Evolutionary conservation across 92 coral and sea anemone genomes (phyloP), one percentile per base, ranked within the genome.

Genomic region (Phenganax subtilis): DNA sequence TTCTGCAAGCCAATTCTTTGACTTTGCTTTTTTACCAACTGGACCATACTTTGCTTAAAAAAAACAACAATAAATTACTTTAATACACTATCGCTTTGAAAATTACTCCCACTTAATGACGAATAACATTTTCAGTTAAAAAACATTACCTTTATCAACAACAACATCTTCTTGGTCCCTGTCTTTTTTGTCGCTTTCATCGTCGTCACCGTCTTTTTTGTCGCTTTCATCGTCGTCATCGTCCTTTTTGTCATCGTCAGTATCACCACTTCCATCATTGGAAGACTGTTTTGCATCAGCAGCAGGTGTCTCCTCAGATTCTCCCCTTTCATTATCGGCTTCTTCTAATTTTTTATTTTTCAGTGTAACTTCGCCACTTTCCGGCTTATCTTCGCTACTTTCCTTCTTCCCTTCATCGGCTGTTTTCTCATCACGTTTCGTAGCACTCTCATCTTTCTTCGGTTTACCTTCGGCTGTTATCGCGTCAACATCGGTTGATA

Each of bases 141-240:
- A 2, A 37, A 37, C 77, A n/a, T 53, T 8, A 12, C 57, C 54
- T 3, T 75, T 20, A 17, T 56, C 66, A n/a, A 55, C 80, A 10
- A 31, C 67, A 3, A 29, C 67, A 25, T 30, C 16, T 10, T 57
- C 52, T 16, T 76, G 1, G 11, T 59, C 81, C 6, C 30, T 70
- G 6, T 29, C 70, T 31, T 76, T 64, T 59, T 76, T 53, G 15
- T 30, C 71, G 77, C 47, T 73, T 10, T 51, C n/a, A 53, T 52
- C 25, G 5, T 73, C 77, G 27, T 73, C 61, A 28, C 4, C 52
- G 47, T 37, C 47, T 2, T 76, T 64, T 59, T 76, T 53, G 15
- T 30, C 71, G 77, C 47, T 73, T 10, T 51, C n/a, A 53, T 52
- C 25, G 5, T 73, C 77, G 27, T 73, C 61, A 28, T 12, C 52